phyloP scores from a whole-genome alignment of 1,140 invertebrate species.

The Panulirus ornatus region DNA sequence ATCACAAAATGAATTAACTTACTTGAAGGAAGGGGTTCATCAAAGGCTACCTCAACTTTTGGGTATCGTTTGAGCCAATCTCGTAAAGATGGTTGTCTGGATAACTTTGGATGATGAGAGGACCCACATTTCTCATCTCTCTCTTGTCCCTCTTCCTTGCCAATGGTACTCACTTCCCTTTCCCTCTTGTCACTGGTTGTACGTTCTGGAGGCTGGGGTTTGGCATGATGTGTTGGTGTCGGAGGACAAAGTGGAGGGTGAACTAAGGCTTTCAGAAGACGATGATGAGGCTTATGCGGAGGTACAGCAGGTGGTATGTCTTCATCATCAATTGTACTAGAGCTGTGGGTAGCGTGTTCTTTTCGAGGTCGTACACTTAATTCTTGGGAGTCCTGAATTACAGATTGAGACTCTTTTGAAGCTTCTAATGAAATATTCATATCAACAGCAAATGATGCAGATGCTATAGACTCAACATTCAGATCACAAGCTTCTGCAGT shows the following conservation, averaged over 20 bases:
- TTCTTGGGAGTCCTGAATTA: constrained; percentile 3
- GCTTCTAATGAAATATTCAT: constrained; percentile 48
- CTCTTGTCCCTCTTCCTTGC: constrained; percentile 24
- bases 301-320: constrained; percentile 70
- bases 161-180: constrained; percentile 12
- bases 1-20: no score
- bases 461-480: constrained; percentile 28
- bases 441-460: constrained; percentile 32
- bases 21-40: constrained; percentile 69
- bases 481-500: constrained; percentile 66
- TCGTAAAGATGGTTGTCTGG: constrained; percentile 61
- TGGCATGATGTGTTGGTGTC: constrained; percentile 89
- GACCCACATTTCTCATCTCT: constrained; percentile 24
- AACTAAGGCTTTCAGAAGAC: constrained; percentile 64
- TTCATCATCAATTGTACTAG: constrained; percentile 63
- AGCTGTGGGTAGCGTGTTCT: constrained; percentile 76
- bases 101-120: constrained; percentile 68
- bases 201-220: constrained; percentile 78
- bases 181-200: constrained; percentile 71
- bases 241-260: constrained; percentile 82
- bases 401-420: constrained; percentile 1
- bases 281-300: constrained; percentile 71
- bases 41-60: constrained; percentile 70
- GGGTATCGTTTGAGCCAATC: constrained; percentile 68
- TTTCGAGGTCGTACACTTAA: constrained; percentile 78